Percentiles rank a stretch among this genome's conserved stretches.
Conservation (phyloP, 1,140 invertebrate genomes). For the Bombus ignitus region DNA sequence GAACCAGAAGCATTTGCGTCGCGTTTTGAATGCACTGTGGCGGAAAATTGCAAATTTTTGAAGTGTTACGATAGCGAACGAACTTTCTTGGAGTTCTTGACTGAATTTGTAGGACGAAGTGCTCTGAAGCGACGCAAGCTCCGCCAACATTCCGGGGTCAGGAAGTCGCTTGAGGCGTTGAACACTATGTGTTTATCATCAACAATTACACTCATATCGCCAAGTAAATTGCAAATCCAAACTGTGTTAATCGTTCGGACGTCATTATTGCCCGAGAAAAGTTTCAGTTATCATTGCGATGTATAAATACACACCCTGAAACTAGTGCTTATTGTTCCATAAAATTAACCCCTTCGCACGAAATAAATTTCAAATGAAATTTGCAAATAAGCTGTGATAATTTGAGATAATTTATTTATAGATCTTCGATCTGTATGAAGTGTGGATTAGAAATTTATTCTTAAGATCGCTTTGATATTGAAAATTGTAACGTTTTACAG, state of each 20-base stretch:
- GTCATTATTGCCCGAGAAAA: not conserved
- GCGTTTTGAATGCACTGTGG: not conserved
- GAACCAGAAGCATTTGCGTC: not conserved
- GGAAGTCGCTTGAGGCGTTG: not conserved
- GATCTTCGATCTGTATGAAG: not conserved
- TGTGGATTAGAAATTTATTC: not conserved
- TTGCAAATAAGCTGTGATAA: not conserved
- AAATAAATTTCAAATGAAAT: not conserved
- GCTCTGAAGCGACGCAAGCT: not conserved
- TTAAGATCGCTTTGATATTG: not conserved
- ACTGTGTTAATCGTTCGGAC: not conserved
- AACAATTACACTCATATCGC: not conserved
- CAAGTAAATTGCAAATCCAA: slow-evolving; percentile 7
- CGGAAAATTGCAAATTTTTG: not conserved
- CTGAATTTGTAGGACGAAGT: not conserved
- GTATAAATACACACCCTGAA: too few relatives aligned
- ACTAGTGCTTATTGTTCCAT: too few relatives aligned
- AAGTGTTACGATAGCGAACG: not conserved
- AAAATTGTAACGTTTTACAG: not conserved
- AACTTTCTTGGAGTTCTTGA: not conserved
- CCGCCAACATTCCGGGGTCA: not conserved
- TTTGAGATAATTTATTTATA: not conserved
- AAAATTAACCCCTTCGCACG: not conserved
- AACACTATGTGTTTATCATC: slow-evolving; percentile 1
- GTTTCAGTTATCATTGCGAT: too few relatives aligned